Percentiles rank a stretch among this genome's conserved stretches.
Conservation (phyloP, 2,888 invertebrate species). For the Drosophila imparisetae region DNA sequence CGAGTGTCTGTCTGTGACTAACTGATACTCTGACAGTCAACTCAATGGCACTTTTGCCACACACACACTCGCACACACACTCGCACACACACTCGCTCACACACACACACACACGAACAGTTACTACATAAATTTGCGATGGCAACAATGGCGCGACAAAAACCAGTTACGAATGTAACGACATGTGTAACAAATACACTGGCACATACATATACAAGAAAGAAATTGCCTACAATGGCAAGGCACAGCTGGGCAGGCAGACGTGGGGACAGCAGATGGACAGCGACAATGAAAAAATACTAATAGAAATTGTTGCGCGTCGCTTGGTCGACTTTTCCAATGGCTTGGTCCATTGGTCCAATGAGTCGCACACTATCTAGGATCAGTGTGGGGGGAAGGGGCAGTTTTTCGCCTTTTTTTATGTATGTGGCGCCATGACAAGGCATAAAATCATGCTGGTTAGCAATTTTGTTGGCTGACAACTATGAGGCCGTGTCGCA, state of each 20-base stretch:
- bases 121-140: slow-evolving; percentile 46
- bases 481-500: slow-evolving; percentile 31
- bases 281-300: slow-evolving; percentile 55
- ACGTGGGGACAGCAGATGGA: slow-evolving; percentile 30
- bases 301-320: slow-evolving; percentile 73
- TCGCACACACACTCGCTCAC: slow-evolving; percentile 16
- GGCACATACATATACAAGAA: slow-evolving; percentile 12
- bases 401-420: slow-evolving; percentile 20
- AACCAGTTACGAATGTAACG: slow-evolving; percentile 64
- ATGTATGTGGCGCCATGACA: slow-evolving; percentile 48
- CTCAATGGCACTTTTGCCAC: slow-evolving; percentile 49
- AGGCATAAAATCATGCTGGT: slow-evolving; percentile 52
- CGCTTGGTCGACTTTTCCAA: slow-evolving; percentile 43
- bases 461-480: slow-evolving; percentile 45
- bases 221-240: slow-evolving; percentile 58
- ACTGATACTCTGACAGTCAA: slow-evolving; percentile 48
- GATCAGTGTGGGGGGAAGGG: slow-evolving; percentile 48
- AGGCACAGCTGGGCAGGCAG: slow-evolving; percentile 2
- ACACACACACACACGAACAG: slow-evolving; percentile 17
- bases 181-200: slow-evolving; percentile 34
- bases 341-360: slow-evolving; percentile 39
- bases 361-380: slow-evolving; percentile 58
- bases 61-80: slow-evolving; percentile 23
- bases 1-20: slow-evolving; percentile 73
- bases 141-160: slow-evolving; percentile 51